Base-by-base conservation (phyloP, 2,113 vertebrate species). In the Ranitomeya imitator region DNA sequence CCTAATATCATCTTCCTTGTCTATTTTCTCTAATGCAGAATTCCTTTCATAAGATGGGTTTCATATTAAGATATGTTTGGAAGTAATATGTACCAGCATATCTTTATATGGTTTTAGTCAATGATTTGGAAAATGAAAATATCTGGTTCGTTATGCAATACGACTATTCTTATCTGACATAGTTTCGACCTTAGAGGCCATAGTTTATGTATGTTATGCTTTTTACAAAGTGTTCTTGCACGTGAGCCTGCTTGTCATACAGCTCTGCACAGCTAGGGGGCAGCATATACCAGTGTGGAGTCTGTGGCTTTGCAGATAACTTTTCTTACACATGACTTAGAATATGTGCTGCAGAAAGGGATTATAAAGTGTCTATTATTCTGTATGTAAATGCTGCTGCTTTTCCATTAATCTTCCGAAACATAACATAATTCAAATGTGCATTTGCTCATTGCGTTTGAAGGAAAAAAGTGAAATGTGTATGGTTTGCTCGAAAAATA, bases 281-380 rank as follows among this genome's bases (percentile, higher is more conserved):
- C 86, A 87, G 86, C 63, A 80, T 80, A 57, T 79, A 45, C 23
- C 85, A 79, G 78, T 18, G 19, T 21, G 52, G 37, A 65, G 10
- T 57, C 9, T 55, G 13, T 23, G 7, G 23, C 54, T 8, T 8
- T 79, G 55, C 31, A 23, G 76, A 55, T 78, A 79, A 59, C n/a
- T 19, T 26, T 59, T 59, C 15, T 79, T 31, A 3, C 15, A 8
- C 15, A 26, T 26, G 23, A 18, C 31, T 60, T 57, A 79, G 13
- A 26, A 59, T 31, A 80, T 74, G 37, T 74, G 69, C 69, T 37
- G 16, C 12, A 71, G 23, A 26, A 71, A 69, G 10, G 16, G 23
- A 26, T 73, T 15, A 37, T 45, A n/a, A 69, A 52, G 37, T 21
- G 19, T 76, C 45, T 19, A 11, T 45, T 76, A 76, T 52, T 52